Evolutionary conservation across 2,113 vertebrate species (phyloP).

Genomic region (Sinocyclocheilus anshuiensis): DNA sequence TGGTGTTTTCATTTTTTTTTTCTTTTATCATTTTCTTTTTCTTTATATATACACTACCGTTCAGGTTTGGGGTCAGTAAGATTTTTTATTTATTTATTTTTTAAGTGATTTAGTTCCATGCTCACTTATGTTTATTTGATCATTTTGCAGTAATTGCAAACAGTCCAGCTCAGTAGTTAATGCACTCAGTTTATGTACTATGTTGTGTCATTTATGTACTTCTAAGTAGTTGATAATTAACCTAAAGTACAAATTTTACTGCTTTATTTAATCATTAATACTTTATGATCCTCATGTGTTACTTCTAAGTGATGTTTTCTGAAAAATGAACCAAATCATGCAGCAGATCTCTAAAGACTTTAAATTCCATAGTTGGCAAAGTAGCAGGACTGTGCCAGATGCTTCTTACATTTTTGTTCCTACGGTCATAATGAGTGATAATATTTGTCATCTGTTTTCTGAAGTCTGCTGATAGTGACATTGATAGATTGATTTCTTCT

Average conservation of each 20-base stretch:
- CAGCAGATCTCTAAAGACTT: not conserved
- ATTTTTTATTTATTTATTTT: no score
- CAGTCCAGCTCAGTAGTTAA: not conserved
- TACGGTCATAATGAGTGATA: not conserved
- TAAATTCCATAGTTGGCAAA: not conserved
- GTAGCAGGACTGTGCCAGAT: not conserved
- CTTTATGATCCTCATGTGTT: not conserved
- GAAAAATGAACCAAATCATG: not conserved
- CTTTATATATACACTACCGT: no score
- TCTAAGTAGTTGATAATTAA: not conserved
- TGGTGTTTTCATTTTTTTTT: no score
- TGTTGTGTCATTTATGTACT: not conserved
- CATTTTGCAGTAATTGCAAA: not conserved
- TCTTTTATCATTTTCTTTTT: no score
- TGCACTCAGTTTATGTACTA: not conserved
- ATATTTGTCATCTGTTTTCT: not conserved
- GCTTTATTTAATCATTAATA: conserved; percentile 21
- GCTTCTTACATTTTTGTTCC: conserved; percentile 1
- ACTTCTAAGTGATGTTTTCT: not conserved
- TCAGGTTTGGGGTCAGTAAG: no score
- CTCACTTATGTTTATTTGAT: no score
- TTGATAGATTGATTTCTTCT: not conserved
- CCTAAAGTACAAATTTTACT: not conserved
- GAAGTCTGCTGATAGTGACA: not conserved
- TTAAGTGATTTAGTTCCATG: no score